Conservation (phyloP, 2,888 invertebrate species). For the Automeris io region DNA sequence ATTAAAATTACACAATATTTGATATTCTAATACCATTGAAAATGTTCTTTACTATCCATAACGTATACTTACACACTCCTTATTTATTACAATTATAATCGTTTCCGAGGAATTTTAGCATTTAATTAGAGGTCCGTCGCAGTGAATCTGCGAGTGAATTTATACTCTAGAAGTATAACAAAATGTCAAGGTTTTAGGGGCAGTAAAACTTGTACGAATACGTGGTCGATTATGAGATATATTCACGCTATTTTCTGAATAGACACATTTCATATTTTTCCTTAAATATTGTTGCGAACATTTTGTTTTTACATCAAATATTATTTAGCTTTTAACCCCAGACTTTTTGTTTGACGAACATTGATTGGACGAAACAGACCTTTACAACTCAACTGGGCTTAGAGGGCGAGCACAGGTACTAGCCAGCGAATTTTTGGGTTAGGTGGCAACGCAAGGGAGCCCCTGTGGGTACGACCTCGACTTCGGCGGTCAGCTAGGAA, state of each 20-base stretch:
- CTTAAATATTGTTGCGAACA: not conserved
- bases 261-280: not conserved
- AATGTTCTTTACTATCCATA: not conserved
- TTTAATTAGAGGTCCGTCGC: constrained; percentile 34
- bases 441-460: too few relatives aligned
- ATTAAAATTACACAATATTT: constrained; percentile 1
- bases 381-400: too few relatives aligned
- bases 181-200: constrained; percentile 54
- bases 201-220: constrained; percentile 18
- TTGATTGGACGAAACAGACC: too few relatives aligned
- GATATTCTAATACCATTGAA: too few relatives aligned
- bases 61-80: not conserved
- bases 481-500: too few relatives aligned
- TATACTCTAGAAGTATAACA: constrained; percentile 34
- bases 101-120: constrained; percentile 11
- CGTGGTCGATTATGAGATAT: constrained; percentile 11
- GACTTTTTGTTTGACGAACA: too few relatives aligned
- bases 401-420: too few relatives aligned
- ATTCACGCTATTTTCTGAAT: not conserved
- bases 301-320: not conserved
- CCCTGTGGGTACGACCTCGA: too few relatives aligned
- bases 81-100: not conserved
- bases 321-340: too few relatives aligned
- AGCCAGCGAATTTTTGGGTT: too few relatives aligned
- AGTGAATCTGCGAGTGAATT: constrained; percentile 6